Percentiles rank a stretch among this genome's conserved stretches.
Evolutionary conservation across 2,888 invertebrate species (phyloP).

Genomic region (Drosophila flavopinicola): DNA sequence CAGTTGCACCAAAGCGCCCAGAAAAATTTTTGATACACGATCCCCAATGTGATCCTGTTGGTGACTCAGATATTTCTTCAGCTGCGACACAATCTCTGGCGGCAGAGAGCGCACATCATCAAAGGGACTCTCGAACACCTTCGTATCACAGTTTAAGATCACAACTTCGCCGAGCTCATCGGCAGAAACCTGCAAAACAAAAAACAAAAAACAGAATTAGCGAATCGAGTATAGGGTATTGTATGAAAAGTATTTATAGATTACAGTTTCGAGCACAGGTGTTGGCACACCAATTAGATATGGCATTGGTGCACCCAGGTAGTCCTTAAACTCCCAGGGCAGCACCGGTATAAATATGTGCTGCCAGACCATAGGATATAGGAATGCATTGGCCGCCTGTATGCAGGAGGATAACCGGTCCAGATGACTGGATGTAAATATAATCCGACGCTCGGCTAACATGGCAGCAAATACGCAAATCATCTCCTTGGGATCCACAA

Average conservation of each 20-base stretch:
- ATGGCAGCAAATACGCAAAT: conserved; percentile 97
- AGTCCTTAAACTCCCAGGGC: conserved; percentile 94
- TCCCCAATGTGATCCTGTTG: conserved; percentile 91
- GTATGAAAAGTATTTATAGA: background rate
- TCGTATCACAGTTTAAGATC: conserved; percentile 95
- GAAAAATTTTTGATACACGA: conserved; percentile 95
- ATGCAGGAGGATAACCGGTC: conserved; percentile 96
- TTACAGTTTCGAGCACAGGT: conserved; percentile 87
- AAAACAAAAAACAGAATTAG: background rate
- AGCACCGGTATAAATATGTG: conserved; percentile 98
- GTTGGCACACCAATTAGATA: conserved; percentile 98
- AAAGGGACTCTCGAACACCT: conserved; percentile 93
- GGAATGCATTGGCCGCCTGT: conserved; percentile 96
- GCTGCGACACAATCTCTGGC: conserved; percentile 90
- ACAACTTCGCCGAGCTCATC: conserved; percentile 97
- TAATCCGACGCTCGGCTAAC: conserved; percentile 96
- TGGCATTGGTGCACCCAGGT: conserved; percentile 98
- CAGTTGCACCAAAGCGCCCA: conserved; percentile 93
- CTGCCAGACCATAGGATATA: conserved; percentile 99
- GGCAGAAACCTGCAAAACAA: conserved; percentile 85
- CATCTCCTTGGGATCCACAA: conserved; percentile 97
- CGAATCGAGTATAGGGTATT: no score
- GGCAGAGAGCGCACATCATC: conserved; percentile 96
- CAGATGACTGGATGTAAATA: conserved; percentile 95
- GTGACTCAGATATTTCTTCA: conserved; percentile 83